These are phyloP conservation scores for Tribolium freemani DNA, from an alignment of 2,888 invertebrate genomes.

Conservation along the genomic window DNA sequence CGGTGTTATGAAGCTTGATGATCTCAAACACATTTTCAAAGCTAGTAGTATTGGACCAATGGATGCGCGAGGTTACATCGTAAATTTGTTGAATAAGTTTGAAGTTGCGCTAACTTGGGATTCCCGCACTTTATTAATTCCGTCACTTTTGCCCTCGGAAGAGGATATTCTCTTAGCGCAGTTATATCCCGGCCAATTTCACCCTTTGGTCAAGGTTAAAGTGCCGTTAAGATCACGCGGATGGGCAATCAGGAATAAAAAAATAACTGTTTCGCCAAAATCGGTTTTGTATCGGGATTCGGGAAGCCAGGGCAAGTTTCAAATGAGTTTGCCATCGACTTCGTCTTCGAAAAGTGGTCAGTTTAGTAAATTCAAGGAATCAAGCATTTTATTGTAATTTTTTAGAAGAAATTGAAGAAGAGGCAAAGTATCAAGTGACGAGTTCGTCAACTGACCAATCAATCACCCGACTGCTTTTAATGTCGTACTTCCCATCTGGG, in stretches of 20 bases:
- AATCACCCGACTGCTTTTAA: slow-evolving; percentile 84
- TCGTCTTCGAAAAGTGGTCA: slow-evolving; percentile 44
- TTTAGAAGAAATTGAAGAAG: slow-evolving; percentile 54
- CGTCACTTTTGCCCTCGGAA: slow-evolving; percentile 89
- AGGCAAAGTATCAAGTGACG: slow-evolving; percentile 58
- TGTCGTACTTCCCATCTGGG: slow-evolving; percentile 98
- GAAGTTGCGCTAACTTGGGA: slow-evolving; percentile 98
- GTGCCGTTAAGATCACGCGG: slow-evolving; percentile 77
- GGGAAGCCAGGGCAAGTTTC: slow-evolving; percentile 61
- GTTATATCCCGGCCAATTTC: slow-evolving; percentile 64
- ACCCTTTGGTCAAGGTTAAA: slow-evolving; percentile 68
- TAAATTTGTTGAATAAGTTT: slow-evolving; percentile 94
- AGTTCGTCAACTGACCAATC: slow-evolving; percentile 72
- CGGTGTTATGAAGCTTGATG: slow-evolving; percentile 94
- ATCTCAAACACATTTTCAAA: slow-evolving; percentile 92
- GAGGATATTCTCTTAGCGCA: slow-evolving; percentile 74
- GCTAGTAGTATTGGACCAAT: slow-evolving; percentile 83
- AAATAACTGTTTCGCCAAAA: slow-evolving; percentile 70
- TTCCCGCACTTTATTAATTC: slow-evolving; percentile 88
- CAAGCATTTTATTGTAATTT: not conserved
- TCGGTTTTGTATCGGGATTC: slow-evolving; percentile 65
- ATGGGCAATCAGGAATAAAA: slow-evolving; percentile 76
- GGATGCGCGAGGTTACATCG: slow-evolving; percentile 83
- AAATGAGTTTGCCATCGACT: slow-evolving; percentile 62
- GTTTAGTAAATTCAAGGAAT: slow-evolving; percentile 4